phyloP scores from a whole-genome alignment of 2,113 vertebrate species.

The Tachycineta bicolor region DNA sequence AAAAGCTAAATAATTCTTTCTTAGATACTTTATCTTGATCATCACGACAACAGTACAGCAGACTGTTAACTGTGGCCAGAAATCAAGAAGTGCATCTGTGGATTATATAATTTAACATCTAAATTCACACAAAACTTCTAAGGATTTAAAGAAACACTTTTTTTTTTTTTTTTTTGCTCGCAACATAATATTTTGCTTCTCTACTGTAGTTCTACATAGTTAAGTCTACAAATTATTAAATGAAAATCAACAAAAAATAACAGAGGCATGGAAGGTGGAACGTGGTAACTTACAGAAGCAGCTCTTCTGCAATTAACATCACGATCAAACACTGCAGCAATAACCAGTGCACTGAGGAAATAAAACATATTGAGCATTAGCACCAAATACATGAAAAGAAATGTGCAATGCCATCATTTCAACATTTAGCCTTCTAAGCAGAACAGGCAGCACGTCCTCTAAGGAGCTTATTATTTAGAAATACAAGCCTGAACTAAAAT shows the following conservation, averaged over 20 bases:
- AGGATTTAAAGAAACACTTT: not conserved
- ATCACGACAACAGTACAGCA: not conserved
- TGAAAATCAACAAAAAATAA: not conserved
- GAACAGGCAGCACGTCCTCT: not conserved
- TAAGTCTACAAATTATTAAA: not conserved
- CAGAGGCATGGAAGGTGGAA: not conserved
- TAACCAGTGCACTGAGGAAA: slow-evolving; percentile 81
- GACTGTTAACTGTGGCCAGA: not conserved
- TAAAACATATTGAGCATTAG: not conserved
- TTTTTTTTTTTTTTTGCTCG: not conserved
- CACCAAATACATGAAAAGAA: not conserved
- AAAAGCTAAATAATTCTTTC: not conserved
- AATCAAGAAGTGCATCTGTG: not conserved
- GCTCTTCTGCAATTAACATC: slow-evolving; percentile 89
- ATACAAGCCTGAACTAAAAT: not conserved
- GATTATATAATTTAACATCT: not conserved
- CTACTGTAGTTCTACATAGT: not conserved
- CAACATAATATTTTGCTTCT: not conserved
- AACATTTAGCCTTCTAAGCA: not conserved
- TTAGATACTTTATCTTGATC: not conserved
- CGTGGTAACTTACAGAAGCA: slow-evolving; percentile 83
- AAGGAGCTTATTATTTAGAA: not conserved
- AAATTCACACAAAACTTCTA: not conserved
- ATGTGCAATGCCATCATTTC: not conserved
- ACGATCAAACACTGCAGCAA: slow-evolving; percentile 87